These are phyloP conservation scores for Chalcosyrphus nemorum DNA, from an alignment of 2,888 invertebrate genomes.

Conservation along the genomic window DNA sequence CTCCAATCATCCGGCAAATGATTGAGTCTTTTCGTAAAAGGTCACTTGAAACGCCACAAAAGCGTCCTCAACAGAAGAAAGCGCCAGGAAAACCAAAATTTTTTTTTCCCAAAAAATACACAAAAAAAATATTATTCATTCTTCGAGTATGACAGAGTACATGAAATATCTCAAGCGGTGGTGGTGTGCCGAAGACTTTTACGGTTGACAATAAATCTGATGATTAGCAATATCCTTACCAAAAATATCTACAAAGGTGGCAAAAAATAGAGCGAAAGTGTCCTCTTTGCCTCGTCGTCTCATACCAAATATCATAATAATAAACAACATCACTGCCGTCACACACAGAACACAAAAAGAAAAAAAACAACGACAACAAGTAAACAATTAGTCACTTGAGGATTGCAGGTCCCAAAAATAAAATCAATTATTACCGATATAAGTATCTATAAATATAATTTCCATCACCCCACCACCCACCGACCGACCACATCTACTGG, in stretches of 20 bases:
- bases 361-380: slow-evolving; percentile 31
- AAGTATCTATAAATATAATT: slow-evolving; percentile 64
- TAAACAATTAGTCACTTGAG: slow-evolving; percentile 70
- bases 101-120: slow-evolving; percentile 16
- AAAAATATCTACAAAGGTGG: slow-evolving; percentile 41
- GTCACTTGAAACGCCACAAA: slow-evolving; percentile 41
- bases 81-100: slow-evolving; percentile 32
- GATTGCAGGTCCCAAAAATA: slow-evolving; percentile 65
- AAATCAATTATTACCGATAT: slow-evolving; percentile 71
- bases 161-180: slow-evolving; percentile 2
- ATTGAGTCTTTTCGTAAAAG: slow-evolving; percentile 62
- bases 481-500: no score
- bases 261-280: slow-evolving; percentile 32
- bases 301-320: not conserved
- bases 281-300: not conserved
- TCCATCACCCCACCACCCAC: slow-evolving; percentile 11
- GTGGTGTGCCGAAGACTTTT: slow-evolving; percentile 3
- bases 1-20: slow-evolving; percentile 39
- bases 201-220: slow-evolving; percentile 29
- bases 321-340: slow-evolving; percentile 25
- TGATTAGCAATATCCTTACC: slow-evolving; percentile 66
- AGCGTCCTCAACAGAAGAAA: slow-evolving; percentile 13
- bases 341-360: not conserved
- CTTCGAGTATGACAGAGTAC: slow-evolving; percentile 2
- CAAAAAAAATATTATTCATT: slow-evolving; percentile 32